Evolutionary conservation across 1,140 invertebrate species (phyloP).

Genomic region (Mya arenaria): DNA sequence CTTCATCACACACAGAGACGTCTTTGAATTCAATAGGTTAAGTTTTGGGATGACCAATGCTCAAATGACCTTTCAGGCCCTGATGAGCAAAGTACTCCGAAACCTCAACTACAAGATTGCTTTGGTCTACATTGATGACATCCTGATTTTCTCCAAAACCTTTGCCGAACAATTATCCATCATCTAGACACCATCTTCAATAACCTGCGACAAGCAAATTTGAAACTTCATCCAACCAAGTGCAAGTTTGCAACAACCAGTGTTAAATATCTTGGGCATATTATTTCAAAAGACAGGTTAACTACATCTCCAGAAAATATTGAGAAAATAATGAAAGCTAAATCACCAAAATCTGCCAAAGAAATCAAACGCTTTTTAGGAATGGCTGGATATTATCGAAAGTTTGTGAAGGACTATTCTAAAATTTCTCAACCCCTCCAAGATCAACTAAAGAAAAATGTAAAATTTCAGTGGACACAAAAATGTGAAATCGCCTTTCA

Average conservation of each 20-base stretch:
- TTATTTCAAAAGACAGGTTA: constrained; percentile 55
- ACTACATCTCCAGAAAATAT: constrained; percentile 31
- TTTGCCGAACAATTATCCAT: constrained; percentile 55
- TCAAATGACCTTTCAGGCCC: constrained; percentile 38
- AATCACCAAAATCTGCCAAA: constrained; percentile 66
- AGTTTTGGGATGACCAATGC: constrained; percentile 40
- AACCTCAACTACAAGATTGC: constrained; percentile 51
- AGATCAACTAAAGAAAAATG: constrained; percentile 77
- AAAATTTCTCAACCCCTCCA: constrained; percentile 76
- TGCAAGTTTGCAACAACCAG: constrained; percentile 54
- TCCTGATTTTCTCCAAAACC: constrained; percentile 45
- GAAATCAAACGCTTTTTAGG: constrained; percentile 81
- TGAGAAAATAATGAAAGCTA: constrained; percentile 42
- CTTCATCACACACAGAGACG: constrained; percentile 9
- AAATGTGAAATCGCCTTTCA: constrained; percentile 56
- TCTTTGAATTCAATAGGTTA: constrained; percentile 18
- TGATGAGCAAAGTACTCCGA: constrained; percentile 20
- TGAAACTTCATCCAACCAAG: constrained; percentile 58
- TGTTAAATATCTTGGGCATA: constrained; percentile 60
- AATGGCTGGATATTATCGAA: constrained; percentile 78
- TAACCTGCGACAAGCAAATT: constrained; percentile 30
- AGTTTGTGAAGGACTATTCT: constrained; percentile 74
- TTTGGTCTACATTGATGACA: constrained; percentile 54
- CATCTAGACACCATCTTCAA: constrained; percentile 44
- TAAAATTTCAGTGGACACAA: constrained; percentile 54